phyloP scores from a whole-genome alignment of 2,113 vertebrate species.

The Circaetus gallicus region DNA sequence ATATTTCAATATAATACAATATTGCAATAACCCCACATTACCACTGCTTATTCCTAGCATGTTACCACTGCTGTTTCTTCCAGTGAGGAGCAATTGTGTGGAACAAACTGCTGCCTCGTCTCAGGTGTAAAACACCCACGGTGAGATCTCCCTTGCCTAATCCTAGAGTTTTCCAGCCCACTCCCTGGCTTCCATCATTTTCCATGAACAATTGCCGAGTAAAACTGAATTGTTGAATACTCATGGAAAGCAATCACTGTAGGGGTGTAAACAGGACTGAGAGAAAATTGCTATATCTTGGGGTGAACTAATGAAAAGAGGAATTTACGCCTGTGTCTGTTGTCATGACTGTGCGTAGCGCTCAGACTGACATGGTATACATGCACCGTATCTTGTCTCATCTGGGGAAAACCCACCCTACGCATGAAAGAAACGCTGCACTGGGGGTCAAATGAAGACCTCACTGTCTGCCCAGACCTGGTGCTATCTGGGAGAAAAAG shows the following conservation, averaged over 20 bases:
- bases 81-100: background rate
- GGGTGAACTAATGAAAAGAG: background rate
- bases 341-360: background rate
- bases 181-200: background rate
- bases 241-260: background rate
- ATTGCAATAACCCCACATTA: background rate
- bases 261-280: background rate
- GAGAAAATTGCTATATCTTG: background rate
- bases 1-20: background rate
- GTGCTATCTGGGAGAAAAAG: background rate
- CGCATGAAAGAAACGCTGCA: background rate
- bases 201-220: background rate
- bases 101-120: background rate
- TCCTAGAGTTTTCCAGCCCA: background rate
- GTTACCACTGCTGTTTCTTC: background rate
- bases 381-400: background rate
- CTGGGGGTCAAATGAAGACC: background rate
- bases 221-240: background rate
- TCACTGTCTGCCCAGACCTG: background rate
- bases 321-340: background rate
- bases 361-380: background rate
- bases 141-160: background rate
- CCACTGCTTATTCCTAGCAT: background rate
- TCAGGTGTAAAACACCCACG: background rate
- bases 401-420: background rate